These are phyloP conservation scores for Pogona vitticeps DNA, from an alignment of 2,113 vertebrate genomes.

Conservation along the genomic window DNA sequence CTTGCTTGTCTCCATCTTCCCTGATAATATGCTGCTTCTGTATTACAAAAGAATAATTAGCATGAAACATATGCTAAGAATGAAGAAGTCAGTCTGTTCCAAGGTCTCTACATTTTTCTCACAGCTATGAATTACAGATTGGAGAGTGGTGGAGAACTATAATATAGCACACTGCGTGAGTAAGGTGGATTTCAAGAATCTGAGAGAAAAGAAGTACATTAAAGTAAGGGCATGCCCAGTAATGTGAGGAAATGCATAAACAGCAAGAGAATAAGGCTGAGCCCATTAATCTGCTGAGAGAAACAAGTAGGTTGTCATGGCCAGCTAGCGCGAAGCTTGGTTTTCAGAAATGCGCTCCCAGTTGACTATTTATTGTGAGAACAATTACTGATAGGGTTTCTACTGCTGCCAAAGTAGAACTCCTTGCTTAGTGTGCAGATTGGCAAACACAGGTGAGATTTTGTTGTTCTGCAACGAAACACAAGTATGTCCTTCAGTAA, in stretches of 20 bases:
- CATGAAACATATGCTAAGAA: neutral
- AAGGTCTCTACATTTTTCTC: neutral
- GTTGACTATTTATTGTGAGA: slow-evolving; percentile 46
- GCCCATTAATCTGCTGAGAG: slow-evolving; percentile 57
- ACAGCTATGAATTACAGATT: neutral
- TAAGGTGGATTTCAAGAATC: slow-evolving; percentile 46
- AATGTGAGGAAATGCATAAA: slow-evolving; percentile 55
- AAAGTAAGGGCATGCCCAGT: slow-evolving; percentile 31
- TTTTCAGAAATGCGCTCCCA: slow-evolving; percentile 45
- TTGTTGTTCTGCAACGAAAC: slow-evolving; percentile 39
- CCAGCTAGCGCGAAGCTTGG: slow-evolving; percentile 52
- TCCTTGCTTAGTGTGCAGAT: slow-evolving; percentile 48
- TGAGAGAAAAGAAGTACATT: slow-evolving; percentile 19
- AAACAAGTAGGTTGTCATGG: slow-evolving; percentile 52
- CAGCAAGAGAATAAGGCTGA: slow-evolving; percentile 62
- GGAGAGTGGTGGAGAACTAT: neutral
- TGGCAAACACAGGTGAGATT: slow-evolving; percentile 34
- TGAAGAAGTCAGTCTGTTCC: neutral
- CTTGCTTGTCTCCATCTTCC: neutral
- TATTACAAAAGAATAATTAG: neutral
- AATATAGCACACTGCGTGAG: slow-evolving; percentile 15
- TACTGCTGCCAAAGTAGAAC: slow-evolving; percentile 30
- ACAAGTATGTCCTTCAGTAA: slow-evolving; percentile 57
- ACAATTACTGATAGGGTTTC: slow-evolving; percentile 40
- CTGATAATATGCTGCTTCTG: no score